A percentile compares a stretch with the other conserved stretches of the same genome.
Evolutionary conservation across 2,113 vertebrate species (phyloP).

Genomic region (Neofelis nebulosa): DNA sequence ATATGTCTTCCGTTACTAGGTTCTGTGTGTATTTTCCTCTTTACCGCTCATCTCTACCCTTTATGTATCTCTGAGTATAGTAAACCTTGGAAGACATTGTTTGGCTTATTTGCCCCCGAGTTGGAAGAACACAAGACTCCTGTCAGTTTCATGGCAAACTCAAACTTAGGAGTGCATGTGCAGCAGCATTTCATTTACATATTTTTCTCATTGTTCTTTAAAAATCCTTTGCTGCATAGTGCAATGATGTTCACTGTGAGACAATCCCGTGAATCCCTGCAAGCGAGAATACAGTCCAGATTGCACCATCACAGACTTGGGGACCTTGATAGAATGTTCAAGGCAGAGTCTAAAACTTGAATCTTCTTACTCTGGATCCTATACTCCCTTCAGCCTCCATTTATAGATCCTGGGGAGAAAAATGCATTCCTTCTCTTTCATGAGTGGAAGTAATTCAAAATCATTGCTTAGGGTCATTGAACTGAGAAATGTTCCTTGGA

Average conservation of each 20-base stretch:
- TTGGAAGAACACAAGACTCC: not conserved
- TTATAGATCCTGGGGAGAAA: not conserved
- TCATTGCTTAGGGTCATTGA: constrained; percentile 22
- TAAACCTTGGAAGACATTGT: not conserved
- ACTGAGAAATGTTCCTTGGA: constrained; percentile 13
- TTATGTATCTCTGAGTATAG: not conserved
- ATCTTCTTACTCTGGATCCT: not conserved
- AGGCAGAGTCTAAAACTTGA: not conserved
- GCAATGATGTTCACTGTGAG: not conserved
- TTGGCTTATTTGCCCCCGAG: not conserved
- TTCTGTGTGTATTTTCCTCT: not conserved
- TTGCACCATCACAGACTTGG: not conserved
- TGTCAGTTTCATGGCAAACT: not conserved
- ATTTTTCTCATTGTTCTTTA: not conserved
- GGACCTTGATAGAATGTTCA: not conserved
- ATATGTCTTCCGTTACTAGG: not conserved
- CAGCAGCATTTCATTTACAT: not conserved
- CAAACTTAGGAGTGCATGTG: not conserved
- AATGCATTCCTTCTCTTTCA: not conserved
- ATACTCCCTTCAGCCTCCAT: not conserved
- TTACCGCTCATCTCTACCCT: not conserved
- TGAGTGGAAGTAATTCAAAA: constrained; percentile 8
- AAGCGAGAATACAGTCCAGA: not conserved
- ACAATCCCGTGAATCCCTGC: not conserved
- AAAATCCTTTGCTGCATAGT: not conserved